These are phyloP conservation scores for Piprites chloris DNA, from an alignment of 2,113 vertebrate species.

Conservation along the genomic window DNA sequence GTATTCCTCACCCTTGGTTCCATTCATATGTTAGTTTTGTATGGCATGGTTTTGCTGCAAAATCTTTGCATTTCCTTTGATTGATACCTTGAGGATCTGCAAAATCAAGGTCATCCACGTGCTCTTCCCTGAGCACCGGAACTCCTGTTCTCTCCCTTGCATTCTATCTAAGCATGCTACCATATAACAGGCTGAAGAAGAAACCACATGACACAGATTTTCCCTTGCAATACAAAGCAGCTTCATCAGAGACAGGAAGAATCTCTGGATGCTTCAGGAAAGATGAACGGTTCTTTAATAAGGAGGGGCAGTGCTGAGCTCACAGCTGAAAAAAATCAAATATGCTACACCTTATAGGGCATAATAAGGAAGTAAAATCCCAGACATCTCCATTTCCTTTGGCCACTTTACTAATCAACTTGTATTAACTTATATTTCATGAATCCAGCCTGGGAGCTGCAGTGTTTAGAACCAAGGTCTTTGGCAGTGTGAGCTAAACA, in stretches of 20 bases:
- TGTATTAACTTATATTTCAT: not conserved
- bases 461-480: not conserved
- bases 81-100: not conserved
- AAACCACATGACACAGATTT: not conserved
- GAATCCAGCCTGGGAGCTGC: not conserved
- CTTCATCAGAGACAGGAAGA: not conserved
- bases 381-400: not conserved
- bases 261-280: not conserved
- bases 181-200: not conserved
- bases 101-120: not conserved
- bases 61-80: not conserved
- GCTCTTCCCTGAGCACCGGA: not conserved
- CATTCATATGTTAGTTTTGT: not conserved
- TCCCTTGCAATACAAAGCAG: not conserved
- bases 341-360: not conserved
- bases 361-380: not conserved
- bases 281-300: not conserved
- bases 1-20: not conserved
- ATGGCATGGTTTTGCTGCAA: not conserved
- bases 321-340: not conserved
- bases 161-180: not conserved
- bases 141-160: not conserved
- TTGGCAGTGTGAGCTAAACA: not conserved
- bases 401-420: not conserved
- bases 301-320: not conserved